A percentile compares a stretch with the other conserved stretches of the same genome.
Conservation (phyloP, 2,888 invertebrate species). For the Morinoia aosen region DNA sequence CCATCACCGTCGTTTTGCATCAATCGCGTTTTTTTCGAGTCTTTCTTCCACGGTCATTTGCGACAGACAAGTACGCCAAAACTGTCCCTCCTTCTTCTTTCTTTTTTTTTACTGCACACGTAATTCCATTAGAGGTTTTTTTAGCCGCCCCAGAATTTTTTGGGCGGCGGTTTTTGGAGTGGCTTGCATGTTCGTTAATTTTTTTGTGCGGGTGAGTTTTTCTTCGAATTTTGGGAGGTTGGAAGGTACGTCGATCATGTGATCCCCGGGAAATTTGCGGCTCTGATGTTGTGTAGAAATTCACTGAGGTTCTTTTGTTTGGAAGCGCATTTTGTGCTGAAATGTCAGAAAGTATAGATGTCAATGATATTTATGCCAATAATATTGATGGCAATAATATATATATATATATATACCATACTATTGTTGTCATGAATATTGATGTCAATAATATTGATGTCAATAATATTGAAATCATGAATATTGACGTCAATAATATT, state of each 20-base stretch:
- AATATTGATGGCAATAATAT: too few relatives aligned
- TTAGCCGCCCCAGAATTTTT: not conserved
- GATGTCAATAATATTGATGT: too few relatives aligned
- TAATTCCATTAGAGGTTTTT: not conserved
- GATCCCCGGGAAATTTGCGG: not conserved
- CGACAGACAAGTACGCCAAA: not conserved
- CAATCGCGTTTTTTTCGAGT: not conserved
- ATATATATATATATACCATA: too few relatives aligned
- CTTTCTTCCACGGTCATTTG: not conserved
- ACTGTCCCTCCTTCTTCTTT: not conserved
- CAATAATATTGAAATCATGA: too few relatives aligned
- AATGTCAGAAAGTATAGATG: too few relatives aligned
- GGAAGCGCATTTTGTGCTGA: too few relatives aligned
- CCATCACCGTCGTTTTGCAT: conserved; percentile 18
- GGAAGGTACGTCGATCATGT: not conserved
- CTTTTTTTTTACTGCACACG: not conserved
- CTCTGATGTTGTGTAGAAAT: too few relatives aligned
- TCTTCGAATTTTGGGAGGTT: not conserved
- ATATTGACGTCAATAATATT: too few relatives aligned
- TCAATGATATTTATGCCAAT: too few relatives aligned
- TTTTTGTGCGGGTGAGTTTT: not conserved
- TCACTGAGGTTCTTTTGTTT: too few relatives aligned
- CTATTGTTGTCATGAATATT: too few relatives aligned
- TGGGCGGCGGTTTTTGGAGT: not conserved
- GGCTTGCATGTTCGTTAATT: not conserved